Conservation (phyloP, 92 coral and sea anemone genomes). For the Muricea muricata region DNA sequence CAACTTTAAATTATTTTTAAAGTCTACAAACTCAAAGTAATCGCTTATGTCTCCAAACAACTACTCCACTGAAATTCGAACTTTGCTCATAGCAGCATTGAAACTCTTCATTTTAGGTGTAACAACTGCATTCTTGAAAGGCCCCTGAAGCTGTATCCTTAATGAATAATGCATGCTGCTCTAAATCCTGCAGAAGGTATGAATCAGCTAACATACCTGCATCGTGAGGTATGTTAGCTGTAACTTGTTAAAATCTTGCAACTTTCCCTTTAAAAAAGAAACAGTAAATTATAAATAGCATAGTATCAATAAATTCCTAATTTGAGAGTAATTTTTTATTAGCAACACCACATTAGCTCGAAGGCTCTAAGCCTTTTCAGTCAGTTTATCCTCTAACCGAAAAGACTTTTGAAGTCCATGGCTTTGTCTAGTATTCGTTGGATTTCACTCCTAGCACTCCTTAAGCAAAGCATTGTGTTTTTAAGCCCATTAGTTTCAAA, state of each 20-base stretch:
- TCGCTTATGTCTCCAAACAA: neutral
- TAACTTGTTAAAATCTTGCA: no score
- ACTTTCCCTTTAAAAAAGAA: neutral
- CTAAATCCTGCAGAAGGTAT: neutral
- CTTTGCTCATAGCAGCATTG: constrained; percentile 5
- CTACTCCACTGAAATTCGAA: neutral
- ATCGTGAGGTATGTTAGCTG: no score
- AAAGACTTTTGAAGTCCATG: no score
- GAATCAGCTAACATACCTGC: constrained; percentile 8
- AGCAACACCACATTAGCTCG: no score
- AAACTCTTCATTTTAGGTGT: constrained; percentile 8
- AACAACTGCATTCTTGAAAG: constrained; percentile 16
- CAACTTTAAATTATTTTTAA: neutral
- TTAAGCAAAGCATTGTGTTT: no score
- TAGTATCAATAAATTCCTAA: neutral
- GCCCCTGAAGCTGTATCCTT: constrained; percentile 7
- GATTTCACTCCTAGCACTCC: no score
- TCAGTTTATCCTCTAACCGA: no score
- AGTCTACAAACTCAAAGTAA: neutral
- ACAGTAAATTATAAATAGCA: neutral
- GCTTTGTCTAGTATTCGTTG: no score
- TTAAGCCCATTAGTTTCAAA: no score
- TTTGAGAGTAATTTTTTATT: no score
- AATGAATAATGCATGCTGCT: neutral
- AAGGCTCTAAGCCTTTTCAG: no score